Conservation (phyloP, 1,140 invertebrate species). For the Macrobrachium rosenbergii region DNA sequence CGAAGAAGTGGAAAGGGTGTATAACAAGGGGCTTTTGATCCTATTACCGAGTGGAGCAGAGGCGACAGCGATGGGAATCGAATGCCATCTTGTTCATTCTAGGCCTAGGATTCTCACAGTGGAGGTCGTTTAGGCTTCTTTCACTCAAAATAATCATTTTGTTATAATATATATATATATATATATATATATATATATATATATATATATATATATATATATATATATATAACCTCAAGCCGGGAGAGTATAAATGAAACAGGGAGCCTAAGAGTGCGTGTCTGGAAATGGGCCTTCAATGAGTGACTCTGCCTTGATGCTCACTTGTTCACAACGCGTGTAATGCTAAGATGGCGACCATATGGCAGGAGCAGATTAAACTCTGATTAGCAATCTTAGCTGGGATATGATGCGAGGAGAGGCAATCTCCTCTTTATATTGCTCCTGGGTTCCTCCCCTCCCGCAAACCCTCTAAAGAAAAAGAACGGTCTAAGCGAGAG, state of each 20-base stretch:
- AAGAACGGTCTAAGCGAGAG: background rate
- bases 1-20: slow-evolving; percentile 42
- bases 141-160: too few species aligned
- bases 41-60: slow-evolving; percentile 27
- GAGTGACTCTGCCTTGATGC: slow-evolving; percentile 22
- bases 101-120: too few species aligned
- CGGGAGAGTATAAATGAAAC: too few species aligned
- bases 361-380: slow-evolving; percentile 50
- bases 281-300: background rate
- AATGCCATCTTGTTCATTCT: background rate
- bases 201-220: too few species aligned
- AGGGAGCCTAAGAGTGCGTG: too few species aligned
- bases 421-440: slow-evolving; percentile 51
- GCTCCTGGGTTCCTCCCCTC: background rate
- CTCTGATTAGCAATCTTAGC: slow-evolving; percentile 58
- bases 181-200: too few species aligned
- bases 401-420: slow-evolving; percentile 44
- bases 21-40: slow-evolving; percentile 51
- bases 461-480: background rate
- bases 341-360: slow-evolving; percentile 61
- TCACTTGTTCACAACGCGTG: slow-evolving; percentile 58
- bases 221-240: too few species aligned
- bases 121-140: too few species aligned
- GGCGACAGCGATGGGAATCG: background rate
- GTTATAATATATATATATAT: too few species aligned